These are phyloP conservation scores for Liopterus haemorrhoidalis DNA, from an alignment of 2,888 invertebrate species.

Conservation along the genomic window DNA sequence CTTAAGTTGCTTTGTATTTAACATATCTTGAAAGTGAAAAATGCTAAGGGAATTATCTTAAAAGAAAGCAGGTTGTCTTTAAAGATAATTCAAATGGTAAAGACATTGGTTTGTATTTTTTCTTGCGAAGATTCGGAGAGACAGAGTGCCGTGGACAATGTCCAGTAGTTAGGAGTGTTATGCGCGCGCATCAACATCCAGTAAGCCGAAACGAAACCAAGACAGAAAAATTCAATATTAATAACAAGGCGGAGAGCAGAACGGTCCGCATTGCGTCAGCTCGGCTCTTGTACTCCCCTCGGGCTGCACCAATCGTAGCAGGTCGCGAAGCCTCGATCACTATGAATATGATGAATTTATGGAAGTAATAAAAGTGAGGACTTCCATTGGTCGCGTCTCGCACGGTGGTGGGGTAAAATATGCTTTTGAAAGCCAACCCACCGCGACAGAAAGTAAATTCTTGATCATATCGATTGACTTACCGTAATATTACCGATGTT, in stretches of 20 bases:
- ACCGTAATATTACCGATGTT: too few relatives aligned
- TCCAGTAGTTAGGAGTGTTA: slow-evolving; percentile 35
- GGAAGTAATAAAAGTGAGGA: slow-evolving; percentile 70
- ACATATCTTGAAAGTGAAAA: too few relatives aligned
- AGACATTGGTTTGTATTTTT: not conserved
- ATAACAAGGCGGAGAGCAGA: slow-evolving; percentile 65
- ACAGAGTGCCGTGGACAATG: slow-evolving; percentile 34
- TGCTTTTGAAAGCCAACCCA: slow-evolving; percentile 37
- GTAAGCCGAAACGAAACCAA: slow-evolving; percentile 43
- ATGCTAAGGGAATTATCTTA: too few relatives aligned
- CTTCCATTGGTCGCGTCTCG: slow-evolving; percentile 57
- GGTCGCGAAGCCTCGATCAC: slow-evolving; percentile 39
- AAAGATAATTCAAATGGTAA: too few relatives aligned
- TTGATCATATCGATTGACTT: slow-evolving; percentile 22
- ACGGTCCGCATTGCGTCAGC: slow-evolving; percentile 51
- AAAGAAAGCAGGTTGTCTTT: too few relatives aligned
- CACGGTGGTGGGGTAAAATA: slow-evolving; percentile 47
- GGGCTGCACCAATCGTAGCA: slow-evolving; percentile 52
- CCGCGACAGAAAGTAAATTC: slow-evolving; percentile 24
- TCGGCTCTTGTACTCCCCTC: slow-evolving; percentile 44
- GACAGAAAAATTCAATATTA: slow-evolving; percentile 75
- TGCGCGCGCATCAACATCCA: slow-evolving; percentile 39
- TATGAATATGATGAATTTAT: slow-evolving; percentile 60
- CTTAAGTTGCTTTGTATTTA: too few relatives aligned
- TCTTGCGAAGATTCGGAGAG: not conserved